Evolutionary conservation across 2,113 vertebrate species (phyloP), one percentile per base, ranked within the genome.

Genomic region (Etheostoma spectabile): DNA sequence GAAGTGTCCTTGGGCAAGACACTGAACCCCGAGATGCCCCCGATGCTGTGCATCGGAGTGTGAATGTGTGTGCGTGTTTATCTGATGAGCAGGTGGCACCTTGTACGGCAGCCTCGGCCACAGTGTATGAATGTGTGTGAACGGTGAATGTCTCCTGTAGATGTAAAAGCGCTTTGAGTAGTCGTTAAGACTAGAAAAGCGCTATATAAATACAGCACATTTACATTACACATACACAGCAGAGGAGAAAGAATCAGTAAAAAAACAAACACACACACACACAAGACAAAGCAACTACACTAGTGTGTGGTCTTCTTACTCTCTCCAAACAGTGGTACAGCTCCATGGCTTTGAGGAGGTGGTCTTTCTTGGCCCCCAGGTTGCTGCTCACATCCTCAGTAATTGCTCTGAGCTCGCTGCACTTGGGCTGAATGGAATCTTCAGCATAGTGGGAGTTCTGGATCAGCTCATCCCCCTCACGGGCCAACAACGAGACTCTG

Each of bases 381-480:
- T 92, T 92, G 0, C 84, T 45, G 33, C 84, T 69, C 11, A 97
- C 85, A 19, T 89, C 91, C 81, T 96, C 95, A 24, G 94, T 95
- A 66, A 96, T 86, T 38, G 91, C 69, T 83, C 93, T 93, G 66
- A 99, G 96, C 91, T 99, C 98, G 8, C 85, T 95, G 90, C 98
- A 98, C 93, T 99, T 99, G 82, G 97, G 97, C 77, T 94, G 94
- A 86, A 99, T 97, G 68, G 97, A 99, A 92, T 99, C 98, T 85
- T 98, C 95, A 0, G 98, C 98, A 1, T 99, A 99, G 92, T 99
- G 98, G 22, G 95, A 96, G 83, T 91, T 95, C 85, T 96, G 88
- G 27, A 99, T 97, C 64, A 99, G 95, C 52, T 83, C 83, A 51
- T 97, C 96, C 0, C 96, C 96, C 18, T 97, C 96, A 11, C 74